Base-by-base conservation (phyloP, 2,113 vertebrate species). In the Rana temporaria region DNA sequence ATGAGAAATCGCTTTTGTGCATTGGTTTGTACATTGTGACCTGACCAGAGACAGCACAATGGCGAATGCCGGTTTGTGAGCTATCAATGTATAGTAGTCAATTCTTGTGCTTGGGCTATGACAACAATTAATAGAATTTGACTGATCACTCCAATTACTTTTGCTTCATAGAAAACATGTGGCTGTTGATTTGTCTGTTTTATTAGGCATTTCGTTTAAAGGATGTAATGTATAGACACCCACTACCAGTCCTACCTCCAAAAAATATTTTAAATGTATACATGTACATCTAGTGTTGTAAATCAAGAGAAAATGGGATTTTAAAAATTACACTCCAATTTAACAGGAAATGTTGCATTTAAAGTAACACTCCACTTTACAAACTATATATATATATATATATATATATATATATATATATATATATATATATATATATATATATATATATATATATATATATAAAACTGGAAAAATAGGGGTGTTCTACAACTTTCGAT, bases 81-180 rank as follows among this genome's bases (percentile, higher is more conserved):
- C n/a, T 20, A 9, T 7, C 38, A 77, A 77, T 30, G 38, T 48
- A 12, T 12, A 48, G 42, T 8, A 19, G 63, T 15, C 24, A 24
- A 20, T 34, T n/a, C 76, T 26, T 65, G 4, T 20, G 42, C 38
- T 64, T 22, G n/a, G 63, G 17, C 18, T 11, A 22, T 56, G 76
- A 67, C 76, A 78, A 78, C 76, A 78, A 78, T 78, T 78, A 78
- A 78, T 78, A 26, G 76, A 16, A 16, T 56, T 34, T 78, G 76
- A 78, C 66, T 52, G 76, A 78, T 78, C 20, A 19, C 63, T 65
- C 76, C 76, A 53, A 78, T 78, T 78, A 67, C 55, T 67, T 56
- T 26, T n/a, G 76, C 76, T 78, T 67, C 26, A 34, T 66, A 53
- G 17, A 78, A 65, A 56, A 19, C 62, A 16, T 42, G 32, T 67